Evolutionary conservation across 2,888 invertebrate species (phyloP).

Genomic region (Andricus curvator): DNA sequence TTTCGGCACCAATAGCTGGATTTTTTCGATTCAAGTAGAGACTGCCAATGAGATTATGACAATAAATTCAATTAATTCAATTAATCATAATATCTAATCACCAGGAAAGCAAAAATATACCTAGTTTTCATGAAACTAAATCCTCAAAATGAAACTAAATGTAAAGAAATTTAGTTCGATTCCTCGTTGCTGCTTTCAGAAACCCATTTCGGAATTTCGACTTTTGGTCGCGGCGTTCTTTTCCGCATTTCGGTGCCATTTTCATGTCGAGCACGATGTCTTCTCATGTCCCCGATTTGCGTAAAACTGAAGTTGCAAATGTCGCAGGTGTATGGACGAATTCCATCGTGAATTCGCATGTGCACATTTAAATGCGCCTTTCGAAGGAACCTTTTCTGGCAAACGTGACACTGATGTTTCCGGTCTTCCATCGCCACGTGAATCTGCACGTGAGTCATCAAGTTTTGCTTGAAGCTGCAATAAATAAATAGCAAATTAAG

Average conservation of each 20-base stretch:
- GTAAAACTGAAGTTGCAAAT: conserved; percentile 64
- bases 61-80: neutral
- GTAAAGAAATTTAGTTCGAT: neutral
- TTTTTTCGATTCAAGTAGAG: too few species aligned
- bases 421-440: conserved; percentile 61
- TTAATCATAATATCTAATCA: neutral
- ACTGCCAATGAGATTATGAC: too few species aligned
- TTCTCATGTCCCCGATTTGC: conserved; percentile 63
- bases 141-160: neutral
- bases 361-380: conserved; percentile 62
- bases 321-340: conserved; percentile 64
- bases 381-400: conserved; percentile 60
- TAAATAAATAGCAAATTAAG: neutral
- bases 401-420: conserved; percentile 61
- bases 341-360: conserved; percentile 64
- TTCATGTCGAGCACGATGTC: conserved; percentile 60
- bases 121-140: neutral
- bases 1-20: too few species aligned
- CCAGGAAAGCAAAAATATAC: neutral
- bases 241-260: conserved; percentile 46
- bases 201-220: neutral
- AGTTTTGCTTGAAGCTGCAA: conserved; percentile 61
- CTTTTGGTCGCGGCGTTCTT: conserved; percentile 23
- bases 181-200: conserved; percentile 17
- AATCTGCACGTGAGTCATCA: conserved; percentile 60